Evolutionary conservation across 2,113 vertebrate genomes (phyloP), one percentile per base, ranked within the genome.

Genomic region (Lasiurus cinereus): DNA sequence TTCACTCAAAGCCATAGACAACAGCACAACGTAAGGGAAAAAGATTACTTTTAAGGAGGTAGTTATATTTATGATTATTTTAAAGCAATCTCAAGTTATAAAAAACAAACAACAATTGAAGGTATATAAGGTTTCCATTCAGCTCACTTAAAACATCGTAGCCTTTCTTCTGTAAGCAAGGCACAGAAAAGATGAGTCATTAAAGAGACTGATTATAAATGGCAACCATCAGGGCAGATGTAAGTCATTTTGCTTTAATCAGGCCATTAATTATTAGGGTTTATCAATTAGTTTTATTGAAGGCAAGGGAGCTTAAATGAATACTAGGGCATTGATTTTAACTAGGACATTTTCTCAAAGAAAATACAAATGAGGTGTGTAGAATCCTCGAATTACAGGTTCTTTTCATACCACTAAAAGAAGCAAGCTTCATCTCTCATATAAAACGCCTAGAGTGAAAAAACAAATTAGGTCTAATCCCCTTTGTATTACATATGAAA

Each of bases 201-300:
- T 97, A 97, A 94, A 92, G 84, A 94, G 88, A 95, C 92, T 96
- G 88, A 94, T 91, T 96, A 96, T 78, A 97, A 94, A 94, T 79
- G 91, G 94, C 93, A 92, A 94, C 91, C 95, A 96, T 92, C 88
- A 88, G 96, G 96, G 93, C 96, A 97, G 95, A 95, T 94, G 96
- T 94, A 96, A 96, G 96, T 96, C 97, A 97, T 96, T 97, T 96
- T 94, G 91, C 88, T 86, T 97, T 97, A 97, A 97, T 97, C 96
- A 96, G 96, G 78, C 69, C 96, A 97, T 97, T 97, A 97, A 97
- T 97, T 97, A 97, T 97, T 97, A 97, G 95, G 43, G 94, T 88
- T 97, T 97, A 96, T 97, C 96, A 97, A 88, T 97, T 96, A 97
- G 94, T 96, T 97, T 95, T 97, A 97, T 94, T 97, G 96, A 97